These are phyloP conservation scores for Neuroscelio doddi DNA, from an alignment of 2,888 invertebrate genomes.

Conservation along the genomic window DNA sequence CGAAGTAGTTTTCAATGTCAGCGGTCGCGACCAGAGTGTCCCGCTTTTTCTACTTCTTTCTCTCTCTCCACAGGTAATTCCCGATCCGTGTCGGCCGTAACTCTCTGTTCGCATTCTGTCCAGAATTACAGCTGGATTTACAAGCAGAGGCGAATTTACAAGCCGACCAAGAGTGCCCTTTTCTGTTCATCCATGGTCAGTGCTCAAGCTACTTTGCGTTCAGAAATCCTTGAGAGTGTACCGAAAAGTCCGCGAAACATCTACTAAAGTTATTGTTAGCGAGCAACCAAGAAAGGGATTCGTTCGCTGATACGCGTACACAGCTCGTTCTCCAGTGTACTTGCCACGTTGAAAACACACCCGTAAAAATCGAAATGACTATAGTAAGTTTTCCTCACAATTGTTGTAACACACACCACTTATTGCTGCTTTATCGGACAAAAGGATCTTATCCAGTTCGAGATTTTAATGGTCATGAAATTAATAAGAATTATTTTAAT, in stretches of 20 bases:
- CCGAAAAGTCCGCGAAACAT: constrained; percentile 51
- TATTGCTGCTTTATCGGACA: no score
- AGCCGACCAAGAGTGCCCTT: constrained; percentile 69
- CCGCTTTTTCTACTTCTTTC: constrained; percentile 50
- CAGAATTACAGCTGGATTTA: constrained; percentile 68
- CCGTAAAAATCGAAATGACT: no score
- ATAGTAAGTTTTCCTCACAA: no score
- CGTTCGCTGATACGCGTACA: constrained; percentile 12
- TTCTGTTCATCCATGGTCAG: constrained; percentile 62
- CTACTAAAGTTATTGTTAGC: constrained; percentile 35
- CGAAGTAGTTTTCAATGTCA: constrained; percentile 70
- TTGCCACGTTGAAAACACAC: no score
- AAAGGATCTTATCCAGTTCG: no score
- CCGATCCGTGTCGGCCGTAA: constrained; percentile 69
- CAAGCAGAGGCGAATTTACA: constrained; percentile 67
- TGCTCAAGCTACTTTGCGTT: constrained; percentile 42
- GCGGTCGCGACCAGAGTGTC: constrained; percentile 58
- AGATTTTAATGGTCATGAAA: no score
- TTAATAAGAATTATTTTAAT: no score
- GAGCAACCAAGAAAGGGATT: constrained; percentile 1
- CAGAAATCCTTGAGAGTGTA: constrained; percentile 57
- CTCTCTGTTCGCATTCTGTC: constrained; percentile 59
- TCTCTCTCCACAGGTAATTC: constrained; percentile 61
- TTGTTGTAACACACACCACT: no score
- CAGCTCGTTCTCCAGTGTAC: constrained; percentile 4